phyloP scores from a whole-genome alignment of 2,113 vertebrate species.

The Etia nguti region DNA sequence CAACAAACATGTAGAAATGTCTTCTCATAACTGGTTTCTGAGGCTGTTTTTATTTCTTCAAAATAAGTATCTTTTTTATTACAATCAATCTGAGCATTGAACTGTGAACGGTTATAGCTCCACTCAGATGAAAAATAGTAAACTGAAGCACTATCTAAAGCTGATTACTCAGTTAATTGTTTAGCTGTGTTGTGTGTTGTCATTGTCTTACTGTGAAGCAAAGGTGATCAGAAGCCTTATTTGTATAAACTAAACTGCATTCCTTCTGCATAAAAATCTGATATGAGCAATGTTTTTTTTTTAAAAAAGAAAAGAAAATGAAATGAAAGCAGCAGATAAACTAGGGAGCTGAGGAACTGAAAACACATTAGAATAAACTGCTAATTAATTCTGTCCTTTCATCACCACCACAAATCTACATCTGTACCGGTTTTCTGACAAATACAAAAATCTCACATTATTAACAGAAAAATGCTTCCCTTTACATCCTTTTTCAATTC shows the following conservation, averaged over 20 bases:
- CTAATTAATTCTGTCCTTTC: slow-evolving; percentile 25
- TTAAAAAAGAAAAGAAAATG: neutral
- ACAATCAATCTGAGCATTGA: neutral
- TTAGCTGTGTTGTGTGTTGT: neutral
- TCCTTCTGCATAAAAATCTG: neutral
- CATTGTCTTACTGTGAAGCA: neutral
- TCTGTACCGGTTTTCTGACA: neutral
- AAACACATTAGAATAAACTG: slow-evolving; percentile 6
- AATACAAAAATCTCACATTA: neutral
- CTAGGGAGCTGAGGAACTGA: neutral
- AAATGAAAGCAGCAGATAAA: neutral
- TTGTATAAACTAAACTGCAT: neutral
- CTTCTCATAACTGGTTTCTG: neutral
- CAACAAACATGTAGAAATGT: neutral
- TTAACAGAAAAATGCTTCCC: neutral
- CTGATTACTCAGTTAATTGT: neutral
- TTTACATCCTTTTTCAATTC: neutral
- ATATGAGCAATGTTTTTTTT: neutral
- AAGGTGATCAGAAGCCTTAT: neutral
- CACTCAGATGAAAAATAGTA: neutral
- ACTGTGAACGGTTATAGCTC: neutral
- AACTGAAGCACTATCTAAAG: neutral
- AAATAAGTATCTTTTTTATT: neutral
- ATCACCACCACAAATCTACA: slow-evolving; percentile 6
- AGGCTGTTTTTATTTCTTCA: neutral